A percentile compares a stretch with the other conserved stretches of the same genome.
Conservation (phyloP, 2,888 invertebrate species). For the Pegoplata infirma region DNA sequence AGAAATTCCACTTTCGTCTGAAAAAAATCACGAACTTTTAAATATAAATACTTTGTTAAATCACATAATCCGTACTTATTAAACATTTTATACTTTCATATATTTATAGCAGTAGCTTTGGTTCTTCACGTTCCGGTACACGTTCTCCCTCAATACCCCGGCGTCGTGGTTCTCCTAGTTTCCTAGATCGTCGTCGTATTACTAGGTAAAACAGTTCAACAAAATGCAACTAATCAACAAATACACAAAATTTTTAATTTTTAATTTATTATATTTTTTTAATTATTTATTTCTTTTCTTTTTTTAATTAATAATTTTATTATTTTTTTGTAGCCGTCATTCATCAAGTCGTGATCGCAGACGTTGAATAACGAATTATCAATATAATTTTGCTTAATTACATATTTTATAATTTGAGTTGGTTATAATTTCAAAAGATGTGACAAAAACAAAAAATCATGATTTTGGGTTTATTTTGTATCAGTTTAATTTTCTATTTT, state of each 20-base stretch:
- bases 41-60: no score
- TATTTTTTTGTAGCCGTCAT: conserved; percentile 55
- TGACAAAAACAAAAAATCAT: conserved; percentile 21
- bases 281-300: conserved; percentile 47
- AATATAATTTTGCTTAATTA: conserved; percentile 61
- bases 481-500: conserved; percentile 45
- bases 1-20: neutral
- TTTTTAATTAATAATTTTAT: conserved; percentile 32
- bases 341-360: conserved; percentile 66
- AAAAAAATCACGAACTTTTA: no score
- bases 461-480: conserved; percentile 43
- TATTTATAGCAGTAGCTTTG: conserved; percentile 67
- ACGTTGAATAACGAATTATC: conserved; percentile 67
- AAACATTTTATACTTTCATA: neutral
- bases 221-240: neutral
- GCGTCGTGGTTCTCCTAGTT: conserved; percentile 95
- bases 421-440: conserved; percentile 26
- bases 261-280: conserved; percentile 28
- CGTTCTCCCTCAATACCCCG: conserved; percentile 94
- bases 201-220: conserved; percentile 86
- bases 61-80: no score
- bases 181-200: conserved; percentile 93
- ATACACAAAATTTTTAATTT: conserved; percentile 1
- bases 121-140: conserved; percentile 79
- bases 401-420: conserved; percentile 22